phyloP scores from a whole-genome alignment of 2,888 invertebrate genomes.

The Sceliomorpha sp. region DNA sequence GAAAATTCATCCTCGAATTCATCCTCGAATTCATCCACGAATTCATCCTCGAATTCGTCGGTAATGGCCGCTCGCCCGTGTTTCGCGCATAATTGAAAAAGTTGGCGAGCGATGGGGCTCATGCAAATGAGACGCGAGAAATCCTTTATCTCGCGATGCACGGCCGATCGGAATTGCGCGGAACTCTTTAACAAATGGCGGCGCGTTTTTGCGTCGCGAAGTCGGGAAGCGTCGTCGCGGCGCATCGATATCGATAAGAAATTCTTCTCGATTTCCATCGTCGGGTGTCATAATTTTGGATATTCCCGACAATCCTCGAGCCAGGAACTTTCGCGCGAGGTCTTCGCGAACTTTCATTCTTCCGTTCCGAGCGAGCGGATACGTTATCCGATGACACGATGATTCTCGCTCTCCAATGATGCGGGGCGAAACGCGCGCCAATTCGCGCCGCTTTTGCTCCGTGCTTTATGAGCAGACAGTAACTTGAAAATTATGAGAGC shows the following conservation, averaged over 20 bases:
- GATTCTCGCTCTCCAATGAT: slow-evolving; percentile 16
- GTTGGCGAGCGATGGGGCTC: slow-evolving; percentile 8
- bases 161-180: slow-evolving; percentile 16
- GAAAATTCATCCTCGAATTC: neutral
- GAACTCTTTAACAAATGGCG: slow-evolving; percentile 23
- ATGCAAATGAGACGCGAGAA: neutral
- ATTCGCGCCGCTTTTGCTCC: slow-evolving; percentile 9
- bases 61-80: neutral
- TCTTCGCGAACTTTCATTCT: slow-evolving; percentile 21
- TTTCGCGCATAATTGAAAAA: slow-evolving; percentile 20
- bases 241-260: slow-evolving; percentile 21
- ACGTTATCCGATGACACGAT: slow-evolving; percentile 48
- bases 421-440: slow-evolving; percentile 4
- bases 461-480: slow-evolving; percentile 48
- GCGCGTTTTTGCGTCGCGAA: slow-evolving; percentile 3
- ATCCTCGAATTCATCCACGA: neutral
- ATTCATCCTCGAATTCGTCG: neutral
- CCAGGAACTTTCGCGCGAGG: slow-evolving; percentile 11
- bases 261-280: slow-evolving; percentile 31
- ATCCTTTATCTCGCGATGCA: slow-evolving; percentile 12
- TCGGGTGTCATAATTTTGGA: slow-evolving; percentile 38
- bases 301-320: slow-evolving; percentile 10
- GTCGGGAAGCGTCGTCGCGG: slow-evolving; percentile 2
- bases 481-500: slow-evolving; percentile 51
- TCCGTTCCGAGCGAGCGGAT: slow-evolving; percentile 39